Conservation (phyloP, 2,113 vertebrate genomes). For the Empidonax alnorum region DNA sequence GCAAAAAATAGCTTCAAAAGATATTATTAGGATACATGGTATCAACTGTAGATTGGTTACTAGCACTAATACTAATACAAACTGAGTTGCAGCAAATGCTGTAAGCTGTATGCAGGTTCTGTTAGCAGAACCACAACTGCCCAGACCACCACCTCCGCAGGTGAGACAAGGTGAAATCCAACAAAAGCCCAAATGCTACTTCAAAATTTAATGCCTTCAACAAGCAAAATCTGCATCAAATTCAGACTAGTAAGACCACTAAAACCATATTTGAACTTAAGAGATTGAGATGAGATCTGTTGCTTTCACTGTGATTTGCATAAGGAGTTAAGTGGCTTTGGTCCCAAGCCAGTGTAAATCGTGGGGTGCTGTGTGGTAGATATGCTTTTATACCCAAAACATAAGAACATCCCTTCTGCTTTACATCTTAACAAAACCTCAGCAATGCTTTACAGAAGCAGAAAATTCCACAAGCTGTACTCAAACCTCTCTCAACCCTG, state of each 20-base stretch:
- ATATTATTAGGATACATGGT: not conserved
- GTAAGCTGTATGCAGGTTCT: not conserved
- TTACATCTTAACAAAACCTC: not conserved
- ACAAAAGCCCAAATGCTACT: not conserved
- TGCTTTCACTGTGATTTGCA: not conserved
- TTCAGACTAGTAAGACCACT: not conserved
- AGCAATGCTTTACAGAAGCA: not conserved
- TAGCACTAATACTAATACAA: not conserved
- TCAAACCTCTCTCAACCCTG: not conserved
- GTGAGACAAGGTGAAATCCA: not conserved
- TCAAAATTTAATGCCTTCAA: not conserved
- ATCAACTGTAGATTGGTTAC: not conserved
- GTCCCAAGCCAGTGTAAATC: not conserved
- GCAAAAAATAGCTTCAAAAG: not conserved
- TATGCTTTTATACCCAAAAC: not conserved
- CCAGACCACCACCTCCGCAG: not conserved
- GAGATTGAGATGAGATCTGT: not conserved
- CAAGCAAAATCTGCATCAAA: not conserved
- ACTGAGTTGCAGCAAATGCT: not conserved
- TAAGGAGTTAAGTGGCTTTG: not conserved
- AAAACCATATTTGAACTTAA: not conserved
- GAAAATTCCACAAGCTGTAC: not conserved
- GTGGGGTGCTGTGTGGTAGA: not conserved
- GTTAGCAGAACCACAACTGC: too few species aligned
- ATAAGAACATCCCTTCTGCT: not conserved